These are phyloP conservation scores for Labia minor DNA, from an alignment of 2,888 invertebrate genomes.

Conservation along the genomic window DNA sequence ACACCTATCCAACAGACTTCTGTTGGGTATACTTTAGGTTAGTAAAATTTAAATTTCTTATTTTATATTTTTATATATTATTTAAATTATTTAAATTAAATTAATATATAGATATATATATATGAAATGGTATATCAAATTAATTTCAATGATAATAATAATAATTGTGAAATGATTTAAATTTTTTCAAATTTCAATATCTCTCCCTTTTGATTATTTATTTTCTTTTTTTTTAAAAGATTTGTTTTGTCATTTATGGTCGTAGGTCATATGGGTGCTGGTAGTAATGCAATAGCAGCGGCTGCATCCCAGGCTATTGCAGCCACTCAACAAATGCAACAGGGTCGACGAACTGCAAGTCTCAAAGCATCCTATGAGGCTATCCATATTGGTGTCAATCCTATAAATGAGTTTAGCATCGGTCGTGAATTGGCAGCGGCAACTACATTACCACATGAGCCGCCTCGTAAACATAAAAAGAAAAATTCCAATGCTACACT, in stretches of 20 bases:
- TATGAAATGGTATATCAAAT: too few relatives aligned
- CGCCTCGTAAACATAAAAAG: conserved; percentile 54
- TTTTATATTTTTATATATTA: too few relatives aligned
- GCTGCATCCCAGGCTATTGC: conserved; percentile 94
- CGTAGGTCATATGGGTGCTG: conserved; percentile 70
- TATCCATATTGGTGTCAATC: conserved; percentile 43
- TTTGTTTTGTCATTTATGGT: too few relatives aligned
- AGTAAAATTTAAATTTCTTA: too few relatives aligned
- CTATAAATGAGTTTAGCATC: conserved; percentile 53
- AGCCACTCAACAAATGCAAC: conserved; percentile 88
- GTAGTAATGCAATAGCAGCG: conserved; percentile 77
- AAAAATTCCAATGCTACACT: neutral
- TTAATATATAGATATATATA: too few relatives aligned
- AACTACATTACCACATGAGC: conserved; percentile 42
- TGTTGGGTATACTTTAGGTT: conserved; percentile 29
- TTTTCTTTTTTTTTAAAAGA: too few relatives aligned
- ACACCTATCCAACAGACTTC: neutral
- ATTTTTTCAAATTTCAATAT: too few relatives aligned
- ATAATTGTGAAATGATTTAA: too few relatives aligned
- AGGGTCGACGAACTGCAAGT: conserved; percentile 85
- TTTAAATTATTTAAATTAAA: too few relatives aligned
- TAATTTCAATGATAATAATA: too few relatives aligned
- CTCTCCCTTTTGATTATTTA: too few relatives aligned
- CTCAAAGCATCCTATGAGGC: conserved; percentile 93
- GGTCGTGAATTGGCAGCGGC: conserved; percentile 60